Conservation (phyloP, 1,140 invertebrate species). For the Leptoteleia sp. region DNA sequence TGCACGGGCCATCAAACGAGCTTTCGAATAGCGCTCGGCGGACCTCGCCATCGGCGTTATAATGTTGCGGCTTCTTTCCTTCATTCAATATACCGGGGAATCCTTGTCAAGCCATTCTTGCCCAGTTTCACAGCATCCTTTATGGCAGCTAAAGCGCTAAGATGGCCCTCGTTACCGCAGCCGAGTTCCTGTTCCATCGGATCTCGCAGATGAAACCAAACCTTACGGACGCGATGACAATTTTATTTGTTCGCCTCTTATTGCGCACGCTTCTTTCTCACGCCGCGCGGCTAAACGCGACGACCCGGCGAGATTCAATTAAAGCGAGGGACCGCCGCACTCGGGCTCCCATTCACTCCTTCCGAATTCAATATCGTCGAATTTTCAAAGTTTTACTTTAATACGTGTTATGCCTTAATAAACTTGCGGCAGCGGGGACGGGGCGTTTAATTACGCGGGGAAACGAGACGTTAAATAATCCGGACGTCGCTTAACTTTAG, state of each 20-base stretch:
- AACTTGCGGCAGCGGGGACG: conserved; percentile 13
- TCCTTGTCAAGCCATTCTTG: conserved; percentile 45
- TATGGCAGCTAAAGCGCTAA: conserved; percentile 72
- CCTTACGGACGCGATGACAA: conserved; percentile 45
- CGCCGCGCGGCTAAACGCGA: conserved; percentile 37
- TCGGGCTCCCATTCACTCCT: conserved; percentile 46
- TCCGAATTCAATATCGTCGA: conserved; percentile 55
- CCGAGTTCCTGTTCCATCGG: conserved; percentile 54
- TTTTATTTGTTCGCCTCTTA: conserved; percentile 40
- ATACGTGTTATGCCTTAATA: conserved; percentile 57
- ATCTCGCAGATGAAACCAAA: conserved; percentile 51
- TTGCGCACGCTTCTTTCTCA: conserved; percentile 17
- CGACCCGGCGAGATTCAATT: neutral
- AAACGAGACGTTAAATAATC: conserved; percentile 64
- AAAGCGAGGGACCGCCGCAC: too few relatives aligned
- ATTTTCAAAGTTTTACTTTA: conserved; percentile 46
- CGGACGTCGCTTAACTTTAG: conserved; percentile 60
- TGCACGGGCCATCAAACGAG: conserved; percentile 78
- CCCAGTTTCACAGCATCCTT: conserved; percentile 68
- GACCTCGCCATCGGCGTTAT: conserved; percentile 71
- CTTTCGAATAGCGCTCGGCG: conserved; percentile 74
- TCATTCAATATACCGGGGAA: conserved; percentile 55
- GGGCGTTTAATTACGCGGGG: conserved; percentile 49
- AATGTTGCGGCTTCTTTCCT: conserved; percentile 54
- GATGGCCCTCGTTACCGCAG: conserved; percentile 57